Base-by-base conservation (phyloP, 2,113 vertebrate species). In the Glaucidium brasilianum region DNA sequence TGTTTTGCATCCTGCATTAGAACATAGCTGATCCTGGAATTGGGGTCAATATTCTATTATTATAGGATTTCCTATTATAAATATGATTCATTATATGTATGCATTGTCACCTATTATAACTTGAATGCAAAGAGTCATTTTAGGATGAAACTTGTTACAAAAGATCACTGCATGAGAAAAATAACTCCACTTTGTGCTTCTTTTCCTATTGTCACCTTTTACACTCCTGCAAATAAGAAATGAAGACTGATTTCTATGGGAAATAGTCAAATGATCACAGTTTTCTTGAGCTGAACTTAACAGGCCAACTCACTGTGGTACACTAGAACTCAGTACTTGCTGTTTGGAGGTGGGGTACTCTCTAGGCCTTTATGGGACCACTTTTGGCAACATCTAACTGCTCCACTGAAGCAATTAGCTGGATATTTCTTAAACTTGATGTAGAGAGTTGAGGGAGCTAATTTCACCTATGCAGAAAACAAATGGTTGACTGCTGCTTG, bases 101-200 rank as follows among this genome's bases (percentile, higher is more conserved):
- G 16, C 8, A 8, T 50, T 68, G 25, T 64, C 92, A 15, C 9
- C 55, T 56, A 1, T 95, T 94, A 37, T 88, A 95, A 81, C 85
- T 83, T 89, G 88, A 96, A 95, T 77, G 90, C 90, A 75, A 93
- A 96, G 92, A 19, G 2, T 83, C 63, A 58, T 86, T 97, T 94
- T 91, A 92, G 91, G 88, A 80, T 93, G 94, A 94, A 94, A 87
- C n/a, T 62, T 81, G 83, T 81, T 85, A 82, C 66, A 69, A 39
- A 68, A 84, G 30, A 60, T 92, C 96, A 97, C 64, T 78, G 79
- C 79, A 73, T 83, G 71, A 80, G 90, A 90, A 60, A 84, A 88
- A 4, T 63, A 26, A 34, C n/a, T 53, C 8, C 35, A 2, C 37
- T 86, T 82, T 25, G 30, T 45, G 45, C 59, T 77, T 9, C 52